Base-by-base conservation (phyloP, 2,888 invertebrate species). In the Oxycera nigricornis region DNA sequence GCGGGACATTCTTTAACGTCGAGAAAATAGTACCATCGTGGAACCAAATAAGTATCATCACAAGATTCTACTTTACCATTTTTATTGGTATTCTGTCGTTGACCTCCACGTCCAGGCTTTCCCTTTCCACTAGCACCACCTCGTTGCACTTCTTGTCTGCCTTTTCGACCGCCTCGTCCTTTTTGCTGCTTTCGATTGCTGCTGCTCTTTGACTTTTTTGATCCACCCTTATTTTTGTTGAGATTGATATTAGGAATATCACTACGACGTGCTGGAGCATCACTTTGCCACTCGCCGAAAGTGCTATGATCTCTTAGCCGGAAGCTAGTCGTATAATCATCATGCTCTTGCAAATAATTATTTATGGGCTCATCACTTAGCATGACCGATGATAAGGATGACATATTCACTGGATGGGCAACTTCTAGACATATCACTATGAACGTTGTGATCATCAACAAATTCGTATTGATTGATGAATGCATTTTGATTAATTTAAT, bases 1-100 rank as follows among this genome's bases (percentile, higher is more conserved):
- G 24, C 22, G 26, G 59, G 2, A 9, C 28, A 59, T 9, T 1
- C 24, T 22, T 3, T n/a, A n/a, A n/a, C n/a, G n/a, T n/a, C 7
- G 11, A 35, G 35, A 7, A 35, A 35, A n/a, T n/a, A n/a, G n/a
- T n/a, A n/a, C n/a, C n/a, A n/a, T n/a, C n/a, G n/a, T n/a, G n/a
- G n/a, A n/a, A n/a, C n/a, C n/a, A n/a, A n/a, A n/a, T n/a, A n/a
- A n/a, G n/a, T n/a, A n/a, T n/a, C n/a, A n/a, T n/a, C n/a, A n/a
- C n/a, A n/a, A n/a, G n/a, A n/a, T n/a, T n/a, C n/a, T 81, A 78
- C 77, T 68, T 80, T 80, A 81, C 81, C 80, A 78, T 81, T 81
- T 78, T 80, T 79, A 75, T 80, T 80, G 57, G 79, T 76, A 77
- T 79, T 80, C 75, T 80, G 79, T 59, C 79, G 80, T 76, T 80